Base-by-base conservation (phyloP, 2,113 vertebrate species). In the Eptesicus fuscus region DNA sequence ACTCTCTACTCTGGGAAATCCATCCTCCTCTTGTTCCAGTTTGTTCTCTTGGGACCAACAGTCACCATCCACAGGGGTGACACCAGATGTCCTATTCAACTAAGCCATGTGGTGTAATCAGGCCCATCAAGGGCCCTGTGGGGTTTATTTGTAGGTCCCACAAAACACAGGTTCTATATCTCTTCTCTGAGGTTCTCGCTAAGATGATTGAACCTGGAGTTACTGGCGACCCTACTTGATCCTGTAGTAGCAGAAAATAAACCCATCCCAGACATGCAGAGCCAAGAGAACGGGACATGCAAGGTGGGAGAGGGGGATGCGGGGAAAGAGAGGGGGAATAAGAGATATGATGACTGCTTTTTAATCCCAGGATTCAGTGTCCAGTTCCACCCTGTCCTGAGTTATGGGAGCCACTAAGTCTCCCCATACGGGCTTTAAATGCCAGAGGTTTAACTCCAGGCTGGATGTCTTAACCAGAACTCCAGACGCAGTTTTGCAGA, bases 261-360 rank as follows among this genome's bases (percentile, higher is more conserved):
- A n/a, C 5, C 35, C 37, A 30, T 1, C 8, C 16, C 3, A n/a
- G 59, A 61, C 11, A 37, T 22, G 11, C 12, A 20, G 40, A 56
- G 49, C 35, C 71, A 40, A 40, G 35, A n/a, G 18, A 61, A 17
- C 2, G 9, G 11, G n/a, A 4, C 5, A 42, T 35, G 32, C 3
- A 14, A 11, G 7, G 28, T 7, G 14, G 30, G 16, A 2, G 11
- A 2, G 44, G 2, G 9, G 14, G 17, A 4, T 0, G 4, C 4
- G 22, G 30, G 13, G 10, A 35, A 40, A 25, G 8, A 22, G 67
- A 25, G 7, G 16, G 44, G 35, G 32, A 47, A 37, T 28, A 32
- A 44, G 28, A 35, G 53, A 47, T 3, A 56, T 2, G 13, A 82
- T 2, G 49, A 18, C 6, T 22, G 2, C 2, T 47, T 77, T 63